Conservation (phyloP, 2,113 vertebrate genomes). For the Empidonax alnorum region DNA sequence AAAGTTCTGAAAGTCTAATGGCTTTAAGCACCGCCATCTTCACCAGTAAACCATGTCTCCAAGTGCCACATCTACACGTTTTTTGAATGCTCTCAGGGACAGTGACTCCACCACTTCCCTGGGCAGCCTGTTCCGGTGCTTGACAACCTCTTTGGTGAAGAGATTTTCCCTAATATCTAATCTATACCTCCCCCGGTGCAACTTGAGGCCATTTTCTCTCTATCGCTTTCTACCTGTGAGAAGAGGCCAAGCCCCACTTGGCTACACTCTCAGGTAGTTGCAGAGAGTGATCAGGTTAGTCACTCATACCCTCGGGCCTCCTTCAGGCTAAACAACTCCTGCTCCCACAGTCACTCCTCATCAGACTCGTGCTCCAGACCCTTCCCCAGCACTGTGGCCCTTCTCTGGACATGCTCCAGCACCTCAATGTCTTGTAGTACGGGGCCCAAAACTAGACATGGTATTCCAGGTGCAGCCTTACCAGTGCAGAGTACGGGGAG, state of each 20-base stretch:
- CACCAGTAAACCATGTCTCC: not conserved
- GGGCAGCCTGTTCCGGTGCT: not conserved
- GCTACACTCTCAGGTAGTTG: not conserved
- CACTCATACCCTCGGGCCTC: too few relatives aligned
- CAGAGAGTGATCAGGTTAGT: not conserved
- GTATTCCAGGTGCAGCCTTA: not conserved
- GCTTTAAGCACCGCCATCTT: not conserved
- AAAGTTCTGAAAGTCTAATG: not conserved
- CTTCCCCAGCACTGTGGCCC: fast-evolving
- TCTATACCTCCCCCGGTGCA: not conserved
- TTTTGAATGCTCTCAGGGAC: not conserved
- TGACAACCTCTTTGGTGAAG: not conserved
- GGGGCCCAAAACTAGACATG: too few relatives aligned
- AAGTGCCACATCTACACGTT: not conserved
- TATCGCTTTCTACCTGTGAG: not conserved
- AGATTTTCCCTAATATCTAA: not conserved
- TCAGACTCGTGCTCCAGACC: not conserved
- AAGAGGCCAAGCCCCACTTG: not conserved
- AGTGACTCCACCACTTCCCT: not conserved
- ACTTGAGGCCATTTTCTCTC: not conserved
- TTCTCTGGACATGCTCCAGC: not conserved
- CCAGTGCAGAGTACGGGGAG: fast-evolving
- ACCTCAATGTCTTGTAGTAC: fast-evolving
- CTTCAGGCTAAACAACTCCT: not conserved
- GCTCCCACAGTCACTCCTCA: not conserved